Conservation (phyloP, 2,797 vertebrate species). For the Spinibarbus caldwelli region DNA sequence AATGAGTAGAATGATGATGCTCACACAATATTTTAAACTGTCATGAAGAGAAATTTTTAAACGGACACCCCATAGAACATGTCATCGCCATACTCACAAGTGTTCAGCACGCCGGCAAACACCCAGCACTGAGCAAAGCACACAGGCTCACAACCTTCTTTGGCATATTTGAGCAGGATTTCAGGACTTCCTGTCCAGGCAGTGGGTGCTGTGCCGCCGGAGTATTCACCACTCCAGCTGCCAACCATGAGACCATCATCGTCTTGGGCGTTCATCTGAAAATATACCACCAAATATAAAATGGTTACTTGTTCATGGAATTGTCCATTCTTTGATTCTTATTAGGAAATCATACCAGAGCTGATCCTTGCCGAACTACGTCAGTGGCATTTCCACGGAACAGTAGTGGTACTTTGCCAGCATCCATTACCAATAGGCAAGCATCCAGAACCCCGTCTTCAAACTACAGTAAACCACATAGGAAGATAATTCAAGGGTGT, state of each 20-base stretch:
- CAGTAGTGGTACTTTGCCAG: constrained; percentile 80
- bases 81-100: constrained; percentile 80
- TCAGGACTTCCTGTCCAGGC: constrained; percentile 88
- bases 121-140: constrained; percentile 93
- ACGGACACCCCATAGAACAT: not conserved
- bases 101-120: constrained; percentile 91
- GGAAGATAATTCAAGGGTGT: not conserved
- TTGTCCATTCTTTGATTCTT: not conserved
- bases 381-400: constrained; percentile 81
- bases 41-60: no score
- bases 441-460: constrained; percentile 84
- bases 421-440: constrained; percentile 88
- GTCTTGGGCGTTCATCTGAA: constrained; percentile 87
- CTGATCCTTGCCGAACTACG: constrained; percentile 83
- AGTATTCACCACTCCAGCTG: constrained; percentile 83
- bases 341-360: constrained; percentile 77
- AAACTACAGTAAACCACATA: constrained; percentile 76
- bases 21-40: not conserved
- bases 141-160: constrained; percentile 69
- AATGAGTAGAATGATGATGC: not conserved
- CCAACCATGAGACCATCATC: constrained; percentile 88
- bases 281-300: not conserved
- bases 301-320: not conserved
- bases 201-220: constrained; percentile 79
- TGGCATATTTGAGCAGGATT: constrained; percentile 84